These are phyloP conservation scores for Lasioglossum morio DNA, from an alignment of 2,888 invertebrate species.

Conservation along the genomic window DNA sequence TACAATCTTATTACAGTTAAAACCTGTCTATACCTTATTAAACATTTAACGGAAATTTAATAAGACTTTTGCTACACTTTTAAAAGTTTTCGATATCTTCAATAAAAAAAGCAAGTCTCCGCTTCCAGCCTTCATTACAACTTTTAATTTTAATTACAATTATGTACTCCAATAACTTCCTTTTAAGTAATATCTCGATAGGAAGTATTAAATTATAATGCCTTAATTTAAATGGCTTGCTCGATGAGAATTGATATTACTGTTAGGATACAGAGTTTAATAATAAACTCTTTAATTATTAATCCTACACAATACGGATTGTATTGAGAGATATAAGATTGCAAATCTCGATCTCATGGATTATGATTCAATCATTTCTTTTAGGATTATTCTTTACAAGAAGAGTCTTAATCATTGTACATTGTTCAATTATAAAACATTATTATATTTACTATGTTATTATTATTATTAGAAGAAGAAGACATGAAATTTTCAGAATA, in stretches of 20 bases:
- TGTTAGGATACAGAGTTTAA: background rate
- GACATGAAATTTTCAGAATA: no score
- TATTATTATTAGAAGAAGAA: no score
- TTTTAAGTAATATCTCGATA: background rate
- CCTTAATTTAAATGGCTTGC: background rate
- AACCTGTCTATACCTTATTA: background rate
- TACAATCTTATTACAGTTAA: background rate
- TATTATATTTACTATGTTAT: no score
- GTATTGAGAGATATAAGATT: background rate
- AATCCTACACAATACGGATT: background rate
- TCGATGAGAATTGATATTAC: background rate
- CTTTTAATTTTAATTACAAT: background rate
- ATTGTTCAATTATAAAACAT: no score
- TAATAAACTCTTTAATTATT: background rate
- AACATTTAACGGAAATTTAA: background rate
- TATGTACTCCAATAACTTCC: background rate
- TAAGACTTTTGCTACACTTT: background rate
- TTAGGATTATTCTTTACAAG: background rate
- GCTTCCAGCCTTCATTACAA: background rate
- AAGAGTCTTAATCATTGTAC: background rate
- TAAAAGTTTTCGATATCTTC: background rate
- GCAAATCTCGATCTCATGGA: background rate
- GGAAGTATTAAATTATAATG: background rate
- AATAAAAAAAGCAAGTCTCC: background rate
- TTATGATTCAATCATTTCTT: background rate